A percentile compares a stretch with the other conserved stretches of the same genome.
Conservation (phyloP, 2,888 invertebrate genomes). For the Eledone cirrhosa region DNA sequence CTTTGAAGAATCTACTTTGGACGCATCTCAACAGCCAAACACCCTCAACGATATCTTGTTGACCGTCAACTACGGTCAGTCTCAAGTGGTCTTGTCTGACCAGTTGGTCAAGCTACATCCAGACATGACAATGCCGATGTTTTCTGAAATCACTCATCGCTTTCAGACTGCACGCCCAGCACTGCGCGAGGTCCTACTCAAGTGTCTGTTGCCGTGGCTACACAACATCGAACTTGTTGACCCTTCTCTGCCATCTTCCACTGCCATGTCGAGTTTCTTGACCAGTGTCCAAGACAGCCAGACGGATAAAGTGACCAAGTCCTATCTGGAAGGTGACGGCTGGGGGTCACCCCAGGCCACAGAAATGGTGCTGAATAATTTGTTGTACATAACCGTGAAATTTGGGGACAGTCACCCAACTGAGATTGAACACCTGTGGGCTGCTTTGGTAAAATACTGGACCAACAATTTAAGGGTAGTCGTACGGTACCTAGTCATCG, state of each 20-base stretch:
- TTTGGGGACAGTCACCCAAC: conserved; percentile 95
- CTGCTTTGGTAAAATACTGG: conserved; percentile 91
- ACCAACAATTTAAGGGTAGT: conserved; percentile 97
- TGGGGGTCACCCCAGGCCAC: conserved; percentile 99
- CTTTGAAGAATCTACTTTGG: conserved; percentile 60
- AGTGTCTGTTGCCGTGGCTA: conserved; percentile 95
- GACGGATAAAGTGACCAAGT: conserved; percentile 67
- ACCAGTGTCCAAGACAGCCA: conserved; percentile 71
- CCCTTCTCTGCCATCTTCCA: conserved; percentile 83
- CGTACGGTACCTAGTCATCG: conserved; percentile 92
- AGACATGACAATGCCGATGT: conserved; percentile 98
- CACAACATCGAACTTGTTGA: conserved; percentile 99
- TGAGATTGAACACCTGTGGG: conserved; percentile 96
- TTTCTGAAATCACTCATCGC: conserved; percentile 94
- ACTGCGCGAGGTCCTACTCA: conserved; percentile 87
- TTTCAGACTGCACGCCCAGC: conserved; percentile 95
- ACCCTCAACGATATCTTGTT: conserved; percentile 81
- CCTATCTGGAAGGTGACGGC: conserved; percentile 83
- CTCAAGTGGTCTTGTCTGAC: conserved; percentile 89
- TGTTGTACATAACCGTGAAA: conserved; percentile 96
- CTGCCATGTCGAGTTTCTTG: conserved; percentile 57
- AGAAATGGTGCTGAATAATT: conserved; percentile 98
- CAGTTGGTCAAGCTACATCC: conserved; percentile 94
- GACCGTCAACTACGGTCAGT: conserved; percentile 83
- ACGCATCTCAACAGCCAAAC: conserved; percentile 37